Evolutionary conservation across 1,140 invertebrate species (phyloP), one percentile per base, ranked within the genome.

Genomic region (Seison nebaliae): DNA sequence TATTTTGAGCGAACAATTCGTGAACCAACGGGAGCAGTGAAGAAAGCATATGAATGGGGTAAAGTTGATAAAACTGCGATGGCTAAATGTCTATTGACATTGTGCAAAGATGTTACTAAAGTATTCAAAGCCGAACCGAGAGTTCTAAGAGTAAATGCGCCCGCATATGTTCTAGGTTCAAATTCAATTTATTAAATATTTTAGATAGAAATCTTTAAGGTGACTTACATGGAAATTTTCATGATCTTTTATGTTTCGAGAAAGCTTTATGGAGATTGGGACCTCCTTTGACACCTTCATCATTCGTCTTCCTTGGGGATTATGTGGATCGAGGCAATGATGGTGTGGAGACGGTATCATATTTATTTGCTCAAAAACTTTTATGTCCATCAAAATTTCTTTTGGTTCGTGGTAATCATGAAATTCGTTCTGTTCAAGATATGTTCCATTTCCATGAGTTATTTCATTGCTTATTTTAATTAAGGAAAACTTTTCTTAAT

Each of bases 381-480:
- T 52, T 68, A 26, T 60, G 62, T 15, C 68, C 69, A n/a, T 46
- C 52, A 7, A 70, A 70, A 49, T 33, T 40, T 30, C 28, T 28
- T 40, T 20, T 34, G 7, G 43, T 72, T 9, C 49, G 70, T 42
- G 70, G 70, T 5, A 71, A 70, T 48, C 70, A 72, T 51, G 70
- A 72, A 52, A 59, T 70, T 6, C 47, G 68, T 26, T 55, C 57
- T 45, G 61, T 72, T 5, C 72, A 74, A 54, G 65, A 67, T 49
- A 67, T 67, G 62, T 73, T 72, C 48, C 67, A 67, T 4, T 75
- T 74, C 53, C 62, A 67, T 45, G 61, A 53, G 69, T 71, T 53
- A 54, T 49, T 48, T 15, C 30, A 33, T 26, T 22, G 32, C 30
- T 5, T 40, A 14, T n/a, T n/a, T n/a, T n/a, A n/a, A n/a, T n/a